Base-by-base conservation (phyloP, 2,113 vertebrate species). In the Sinocyclocheilus grahami region DNA sequence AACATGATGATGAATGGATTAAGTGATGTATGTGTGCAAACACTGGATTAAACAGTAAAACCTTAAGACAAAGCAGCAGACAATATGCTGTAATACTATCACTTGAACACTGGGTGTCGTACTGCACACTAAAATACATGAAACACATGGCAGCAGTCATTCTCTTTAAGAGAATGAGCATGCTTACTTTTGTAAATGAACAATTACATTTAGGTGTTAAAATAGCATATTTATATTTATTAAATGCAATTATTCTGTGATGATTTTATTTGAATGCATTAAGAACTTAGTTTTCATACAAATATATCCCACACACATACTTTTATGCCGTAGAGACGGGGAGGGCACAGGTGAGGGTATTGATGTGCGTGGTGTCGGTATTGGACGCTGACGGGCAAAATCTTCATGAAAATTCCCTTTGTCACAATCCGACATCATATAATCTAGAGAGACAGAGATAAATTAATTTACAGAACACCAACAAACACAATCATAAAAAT, bases 321-420 rank as follows among this genome's bases (percentile, higher is more conserved):
- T 97, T 95, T 98, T 98, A 91, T 95, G 96, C 91, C 94, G 96
- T 90, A 96, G 96, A 83, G 96, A 96, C 0, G 96, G 95, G 85
- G 96, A 97, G 83, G 95, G 94, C 18, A 91, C 94, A 78, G 97
- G 96, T 18, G 96, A 96, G 55, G 96, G 93, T 90, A 96, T 62
- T 0, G 94, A 96, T 74, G 95, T 94, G 76, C 96, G 96, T 86
- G 96, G 96, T 13, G 95, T 92, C 48, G 95, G 93, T 71, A 95
- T 53, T 27, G 93, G 90, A 46, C 95, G 96, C 91, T 95, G 96
- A 83, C 95, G 92, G 1, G 94, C 90, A 1, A 92, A 95, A 74
- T 97, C 96, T 85, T 97, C 96, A 58, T 94, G 83, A 14, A 95
- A 87, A 88, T 92, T 91, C 48, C 87, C 87, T 89, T 92, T 88